A percentile compares a stretch with the other conserved stretches of the same genome.
Evolutionary conservation across 2,113 vertebrate genomes (phyloP).

Genomic region (Microtus oregoni): DNA sequence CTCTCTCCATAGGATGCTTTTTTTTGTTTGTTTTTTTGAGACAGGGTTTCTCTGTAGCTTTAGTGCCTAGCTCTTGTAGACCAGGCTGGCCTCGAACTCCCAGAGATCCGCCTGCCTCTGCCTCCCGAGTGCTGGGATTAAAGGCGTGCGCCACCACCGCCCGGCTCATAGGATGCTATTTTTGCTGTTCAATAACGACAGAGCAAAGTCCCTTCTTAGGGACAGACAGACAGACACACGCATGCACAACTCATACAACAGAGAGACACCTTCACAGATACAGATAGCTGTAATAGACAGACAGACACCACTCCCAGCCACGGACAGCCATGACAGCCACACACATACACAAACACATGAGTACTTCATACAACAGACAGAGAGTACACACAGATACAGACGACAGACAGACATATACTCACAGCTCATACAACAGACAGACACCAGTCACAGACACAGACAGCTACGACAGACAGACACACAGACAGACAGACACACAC

Average conservation of each 20-base stretch:
- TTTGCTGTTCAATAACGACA: not conserved
- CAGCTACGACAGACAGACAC: not conserved
- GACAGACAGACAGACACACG: not conserved
- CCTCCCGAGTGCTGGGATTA: too few relatives aligned
- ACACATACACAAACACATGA: not conserved
- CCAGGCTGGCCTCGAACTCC: too few relatives aligned
- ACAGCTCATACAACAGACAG: not conserved
- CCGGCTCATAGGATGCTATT: too few relatives aligned
- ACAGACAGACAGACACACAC: too few relatives aligned
- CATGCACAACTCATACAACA: not conserved
- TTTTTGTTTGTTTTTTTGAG: too few relatives aligned
- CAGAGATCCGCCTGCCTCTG: too few relatives aligned
- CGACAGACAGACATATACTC: not conserved
- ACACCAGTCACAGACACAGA: not conserved
- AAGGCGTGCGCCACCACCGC: too few relatives aligned
- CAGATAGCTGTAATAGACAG: not conserved
- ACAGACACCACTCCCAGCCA: not conserved
- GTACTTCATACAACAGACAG: not conserved
- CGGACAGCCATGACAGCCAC: not conserved
- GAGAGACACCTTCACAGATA: not conserved
- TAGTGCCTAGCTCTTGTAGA: too few relatives aligned
- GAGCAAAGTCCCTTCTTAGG: not conserved
- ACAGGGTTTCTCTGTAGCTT: too few relatives aligned
- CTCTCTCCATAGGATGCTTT: too few relatives aligned
- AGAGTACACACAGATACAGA: not conserved